Conservation (phyloP, 2,888 invertebrate genomes). For the Kuschelorhynchus macadamiae region DNA sequence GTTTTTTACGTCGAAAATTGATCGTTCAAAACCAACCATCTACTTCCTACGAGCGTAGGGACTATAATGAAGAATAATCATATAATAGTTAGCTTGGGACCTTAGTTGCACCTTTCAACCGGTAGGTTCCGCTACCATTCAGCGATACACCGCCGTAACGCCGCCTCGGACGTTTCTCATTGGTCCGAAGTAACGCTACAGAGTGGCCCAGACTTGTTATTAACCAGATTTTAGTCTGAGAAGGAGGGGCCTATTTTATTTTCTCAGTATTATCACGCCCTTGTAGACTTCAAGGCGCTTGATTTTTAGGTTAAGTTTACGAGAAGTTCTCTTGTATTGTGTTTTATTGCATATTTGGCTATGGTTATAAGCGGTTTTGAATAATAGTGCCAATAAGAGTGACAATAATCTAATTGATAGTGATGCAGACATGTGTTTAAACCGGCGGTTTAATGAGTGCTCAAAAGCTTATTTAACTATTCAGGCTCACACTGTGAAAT, state of each 20-base stretch:
- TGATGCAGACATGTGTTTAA: no score
- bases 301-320: slow-evolving; percentile 66
- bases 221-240: slow-evolving; percentile 46
- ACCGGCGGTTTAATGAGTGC: no score
- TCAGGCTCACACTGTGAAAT: no score
- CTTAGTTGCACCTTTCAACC: slow-evolving; percentile 65
- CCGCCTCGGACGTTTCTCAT: slow-evolving; percentile 58
- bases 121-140: slow-evolving; percentile 68
- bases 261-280: slow-evolving; percentile 59
- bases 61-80: slow-evolving; percentile 72
- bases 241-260: slow-evolving; percentile 57
- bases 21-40: slow-evolving; percentile 68
- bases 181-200: slow-evolving; percentile 55
- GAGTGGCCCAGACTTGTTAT: slow-evolving; percentile 60
- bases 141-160: slow-evolving; percentile 57
- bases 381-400: slow-evolving; percentile 12
- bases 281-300: slow-evolving; percentile 66
- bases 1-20: slow-evolving; percentile 69
- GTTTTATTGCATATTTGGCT: slow-evolving; percentile 55
- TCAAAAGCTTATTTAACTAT: no score
- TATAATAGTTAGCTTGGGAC: slow-evolving; percentile 69
- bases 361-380: slow-evolving; percentile 1
- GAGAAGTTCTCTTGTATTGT: slow-evolving; percentile 55
- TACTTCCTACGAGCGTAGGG: slow-evolving; percentile 70
- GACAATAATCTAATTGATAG: slow-evolving; percentile 20